Conservation (phyloP, 2,888 invertebrate species). For the Xylocampa areola region DNA sequence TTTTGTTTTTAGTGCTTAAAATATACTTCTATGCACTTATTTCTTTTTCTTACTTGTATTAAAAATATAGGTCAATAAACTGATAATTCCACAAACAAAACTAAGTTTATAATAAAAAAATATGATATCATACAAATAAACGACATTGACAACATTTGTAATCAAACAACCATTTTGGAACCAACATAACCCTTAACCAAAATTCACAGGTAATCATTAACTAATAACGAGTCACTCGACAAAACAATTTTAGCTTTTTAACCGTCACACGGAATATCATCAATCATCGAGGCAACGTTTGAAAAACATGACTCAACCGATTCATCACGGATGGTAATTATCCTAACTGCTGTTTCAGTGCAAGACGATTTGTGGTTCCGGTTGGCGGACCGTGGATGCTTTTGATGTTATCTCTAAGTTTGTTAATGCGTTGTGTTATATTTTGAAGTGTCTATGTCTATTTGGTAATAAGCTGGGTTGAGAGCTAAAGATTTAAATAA, state of each 20-base stretch:
- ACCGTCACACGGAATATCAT: slow-evolving; percentile 52
- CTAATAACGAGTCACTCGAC: slow-evolving; percentile 56
- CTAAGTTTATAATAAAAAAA: background rate
- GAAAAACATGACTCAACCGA: slow-evolving; percentile 66
- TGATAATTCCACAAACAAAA: background rate
- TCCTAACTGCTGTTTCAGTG: slow-evolving; percentile 59
- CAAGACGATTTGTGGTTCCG: slow-evolving; percentile 55
- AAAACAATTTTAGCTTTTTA: slow-evolving; percentile 61
- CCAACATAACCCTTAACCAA: slow-evolving; percentile 17
- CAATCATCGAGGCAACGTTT: slow-evolving; percentile 63
- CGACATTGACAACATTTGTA: slow-evolving; percentile 9
- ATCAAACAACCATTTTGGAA: slow-evolving; percentile 14
- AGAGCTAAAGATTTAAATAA: background rate
- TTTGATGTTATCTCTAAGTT: slow-evolving; percentile 51
- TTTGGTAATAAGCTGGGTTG: slow-evolving; percentile 4
- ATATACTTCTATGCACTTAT: too few species aligned
- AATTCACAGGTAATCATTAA: slow-evolving; percentile 52
- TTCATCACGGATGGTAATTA: slow-evolving; percentile 68
- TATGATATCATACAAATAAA: background rate
- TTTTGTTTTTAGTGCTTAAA: too few species aligned
- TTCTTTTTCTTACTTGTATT: too few species aligned
- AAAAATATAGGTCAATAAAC: too few species aligned
- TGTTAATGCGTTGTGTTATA: slow-evolving; percentile 24
- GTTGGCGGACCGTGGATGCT: slow-evolving; percentile 42
- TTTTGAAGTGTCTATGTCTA: slow-evolving; percentile 19